phyloP scores from a whole-genome alignment of 2,113 vertebrate species.

The Eleginops maclovinus region DNA sequence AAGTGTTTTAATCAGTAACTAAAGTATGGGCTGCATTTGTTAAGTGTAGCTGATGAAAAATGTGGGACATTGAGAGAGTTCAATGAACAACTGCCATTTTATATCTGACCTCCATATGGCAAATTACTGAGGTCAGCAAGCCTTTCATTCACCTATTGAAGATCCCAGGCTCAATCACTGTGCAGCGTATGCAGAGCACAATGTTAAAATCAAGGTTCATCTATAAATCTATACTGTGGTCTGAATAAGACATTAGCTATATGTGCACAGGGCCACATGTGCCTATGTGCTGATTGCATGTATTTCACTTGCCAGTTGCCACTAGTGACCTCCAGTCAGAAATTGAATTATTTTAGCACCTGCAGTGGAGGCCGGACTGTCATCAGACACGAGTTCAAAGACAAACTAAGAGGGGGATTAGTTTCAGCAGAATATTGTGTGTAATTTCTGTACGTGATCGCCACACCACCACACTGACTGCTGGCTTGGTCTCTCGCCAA shows the following conservation, averaged over 20 bases:
- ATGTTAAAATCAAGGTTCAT: background rate
- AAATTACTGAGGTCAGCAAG: background rate
- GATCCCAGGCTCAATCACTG: background rate
- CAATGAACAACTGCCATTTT: background rate
- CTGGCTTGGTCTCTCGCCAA: conserved; percentile 32
- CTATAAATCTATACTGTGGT: background rate
- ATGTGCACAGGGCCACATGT: background rate
- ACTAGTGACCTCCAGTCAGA: conserved; percentile 40
- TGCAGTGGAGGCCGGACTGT: conserved; percentile 48
- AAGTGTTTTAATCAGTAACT: background rate
- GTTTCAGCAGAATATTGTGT: conserved; percentile 58
- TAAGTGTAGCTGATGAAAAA: background rate
- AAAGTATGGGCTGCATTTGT: background rate
- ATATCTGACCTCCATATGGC: background rate
- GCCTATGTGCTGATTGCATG: conserved; percentile 30
- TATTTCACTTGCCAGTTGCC: conserved; percentile 61
- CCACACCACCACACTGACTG: conserved; percentile 27
- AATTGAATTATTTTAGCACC: conserved; percentile 46
- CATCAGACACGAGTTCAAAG: conserved; percentile 74
- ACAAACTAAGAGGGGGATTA: conserved; percentile 58
- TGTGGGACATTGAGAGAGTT: background rate
- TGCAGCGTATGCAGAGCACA: background rate
- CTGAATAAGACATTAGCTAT: background rate
- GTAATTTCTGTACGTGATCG: conserved; percentile 60
- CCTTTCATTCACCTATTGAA: background rate